Evolutionary conservation across 2,888 invertebrate genomes (phyloP).

Genomic region (Cerastoderma edule): DNA sequence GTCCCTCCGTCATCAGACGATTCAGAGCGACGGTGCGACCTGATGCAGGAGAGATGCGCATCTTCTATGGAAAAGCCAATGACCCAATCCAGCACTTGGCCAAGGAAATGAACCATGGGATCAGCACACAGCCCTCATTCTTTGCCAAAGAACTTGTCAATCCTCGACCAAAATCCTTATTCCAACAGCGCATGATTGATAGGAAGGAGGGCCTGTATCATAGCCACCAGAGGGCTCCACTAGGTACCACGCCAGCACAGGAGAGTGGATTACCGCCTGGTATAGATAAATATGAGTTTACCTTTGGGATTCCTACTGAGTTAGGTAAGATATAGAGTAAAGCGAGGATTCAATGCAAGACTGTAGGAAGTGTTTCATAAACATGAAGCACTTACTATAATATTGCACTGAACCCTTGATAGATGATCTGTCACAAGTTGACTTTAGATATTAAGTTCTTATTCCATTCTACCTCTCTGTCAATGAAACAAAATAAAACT

Average conservation of each 20-base stretch:
- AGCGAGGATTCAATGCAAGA: too few species aligned
- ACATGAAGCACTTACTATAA: too few species aligned
- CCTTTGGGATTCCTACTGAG: slow-evolving; percentile 81
- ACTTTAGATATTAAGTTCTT: too few species aligned
- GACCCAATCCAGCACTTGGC: slow-evolving; percentile 82
- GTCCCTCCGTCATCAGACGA: slow-evolving; percentile 78
- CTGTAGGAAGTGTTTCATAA: too few species aligned
- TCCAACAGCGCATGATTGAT: slow-evolving; percentile 76
- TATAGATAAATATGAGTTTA: slow-evolving; percentile 71
- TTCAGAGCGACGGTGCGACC: slow-evolving; percentile 80
- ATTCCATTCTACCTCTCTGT: too few species aligned
- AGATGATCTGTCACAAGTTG: too few species aligned
- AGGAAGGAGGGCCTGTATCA: slow-evolving; percentile 78
- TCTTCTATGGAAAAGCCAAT: slow-evolving; percentile 82
- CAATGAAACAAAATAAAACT: too few species aligned
- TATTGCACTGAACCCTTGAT: too few species aligned
- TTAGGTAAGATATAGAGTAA: slow-evolving; percentile 69
- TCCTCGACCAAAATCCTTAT: slow-evolving; percentile 79
- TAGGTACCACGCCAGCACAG: slow-evolving; percentile 80
- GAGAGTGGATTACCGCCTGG: slow-evolving; percentile 72
- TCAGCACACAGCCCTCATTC: slow-evolving; percentile 73
- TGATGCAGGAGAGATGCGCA: slow-evolving; percentile 78
- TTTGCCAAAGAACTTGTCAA: slow-evolving; percentile 79
- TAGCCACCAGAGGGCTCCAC: slow-evolving; percentile 75
- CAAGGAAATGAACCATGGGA: slow-evolving; percentile 82